Conservation (phyloP, 2,888 invertebrate species). For the Calameuta idolon region DNA sequence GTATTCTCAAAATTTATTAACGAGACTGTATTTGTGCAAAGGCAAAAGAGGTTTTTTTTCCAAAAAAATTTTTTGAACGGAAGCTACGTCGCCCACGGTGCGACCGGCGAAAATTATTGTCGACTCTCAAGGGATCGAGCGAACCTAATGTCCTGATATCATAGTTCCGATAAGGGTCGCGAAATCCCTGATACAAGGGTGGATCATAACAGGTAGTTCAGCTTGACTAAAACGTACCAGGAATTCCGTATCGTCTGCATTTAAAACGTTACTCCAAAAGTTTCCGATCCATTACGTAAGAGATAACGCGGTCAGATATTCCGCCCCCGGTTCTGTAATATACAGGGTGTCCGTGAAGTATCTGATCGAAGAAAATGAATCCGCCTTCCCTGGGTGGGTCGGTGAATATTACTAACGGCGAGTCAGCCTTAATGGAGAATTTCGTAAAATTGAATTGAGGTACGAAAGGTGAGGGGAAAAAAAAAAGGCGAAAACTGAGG, state of each 20-base stretch:
- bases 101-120: not conserved
- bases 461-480: constrained; percentile 3
- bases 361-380: no score
- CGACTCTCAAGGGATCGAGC: not conserved
- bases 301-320: not conserved
- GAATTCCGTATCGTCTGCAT: constrained; percentile 1
- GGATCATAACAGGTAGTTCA: constrained; percentile 19
- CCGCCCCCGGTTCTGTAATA: no score
- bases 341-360: no score
- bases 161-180: constrained; percentile 20
- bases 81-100: not conserved
- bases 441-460: constrained; percentile 10
- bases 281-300: constrained; percentile 1
- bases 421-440: no score
- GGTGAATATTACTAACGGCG: no score
- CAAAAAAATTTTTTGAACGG: no score
- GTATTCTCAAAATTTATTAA: no score
- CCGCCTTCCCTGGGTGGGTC: no score
- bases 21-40: no score
- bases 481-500: constrained; percentile 8
- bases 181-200: constrained; percentile 9
- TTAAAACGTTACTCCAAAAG: not conserved
- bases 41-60: no score
- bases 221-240: constrained; percentile 5
- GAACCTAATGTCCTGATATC: constrained; percentile 11